Evolutionary conservation across 2,888 invertebrate species (phyloP), one percentile per base, ranked within the genome.

Genomic region (Drosophila borborema): DNA sequence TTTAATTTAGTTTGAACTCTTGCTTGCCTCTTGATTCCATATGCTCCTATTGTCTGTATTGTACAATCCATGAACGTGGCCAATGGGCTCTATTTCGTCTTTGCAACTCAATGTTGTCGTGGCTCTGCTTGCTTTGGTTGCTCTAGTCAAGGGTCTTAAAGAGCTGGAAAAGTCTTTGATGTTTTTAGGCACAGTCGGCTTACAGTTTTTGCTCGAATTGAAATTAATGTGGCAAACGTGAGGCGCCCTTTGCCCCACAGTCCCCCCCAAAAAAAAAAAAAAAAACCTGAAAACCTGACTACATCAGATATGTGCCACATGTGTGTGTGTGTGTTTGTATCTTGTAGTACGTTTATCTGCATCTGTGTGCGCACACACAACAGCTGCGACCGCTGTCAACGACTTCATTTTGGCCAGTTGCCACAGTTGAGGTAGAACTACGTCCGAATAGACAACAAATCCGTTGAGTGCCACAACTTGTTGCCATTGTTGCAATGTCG

Each of bases 211-310:
- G 56, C 59, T 59, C 45, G 46, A 60, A 85, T 87, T 82, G 86
- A 85, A 80, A 87, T 85, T 70, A 74, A 89, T 84, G 85, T 80
- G 65, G 72, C 77, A 72, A 86, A 81, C 87, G 76, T 89, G 87
- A 81, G 75, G 64, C 64, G 59, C 63, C 67, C 59, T 60, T 34
- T 41, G 20, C 34, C 64, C 46, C 38, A 18, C 49, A 51, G 34
- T 18, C 49, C 23, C 23, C 23, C 23, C 23, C 31, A 31, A n/a
- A 31, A 16, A n/a, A 28, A 16, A n/a, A 5, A n/a, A n/a, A n/a
- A n/a, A 18, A 28, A 56, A 10, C 18, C 23, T 16, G 46, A 46
- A 23, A 45, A 23, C 58, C 58, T 16, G 45, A 45, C 58, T 34
- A 34, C 58, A 45, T 58, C 51, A 65, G 14, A 54, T 63, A 59